Evolutionary conservation across 2,797 vertebrate genomes (phyloP).

Genomic region (Merluccius polli): DNA sequence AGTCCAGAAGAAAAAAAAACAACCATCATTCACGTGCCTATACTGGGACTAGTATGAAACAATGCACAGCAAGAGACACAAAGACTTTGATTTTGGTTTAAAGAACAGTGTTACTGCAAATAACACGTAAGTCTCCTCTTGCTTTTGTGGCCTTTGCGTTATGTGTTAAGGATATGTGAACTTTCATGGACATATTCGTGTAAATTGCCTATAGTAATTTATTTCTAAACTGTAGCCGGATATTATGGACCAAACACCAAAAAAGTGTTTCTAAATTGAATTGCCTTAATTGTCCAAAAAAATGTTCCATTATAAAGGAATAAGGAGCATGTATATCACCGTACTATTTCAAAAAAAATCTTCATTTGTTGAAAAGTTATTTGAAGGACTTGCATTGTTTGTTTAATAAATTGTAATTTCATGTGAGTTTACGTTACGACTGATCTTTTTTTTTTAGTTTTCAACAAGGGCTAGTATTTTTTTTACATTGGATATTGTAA

Average conservation of each 20-base stretch:
- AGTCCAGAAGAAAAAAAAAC: slow-evolving; percentile 47
- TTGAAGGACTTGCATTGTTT: slow-evolving; percentile 94
- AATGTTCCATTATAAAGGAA: slow-evolving; percentile 82
- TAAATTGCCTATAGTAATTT: slow-evolving; percentile 99
- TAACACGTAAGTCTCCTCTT: slow-evolving; percentile 94
- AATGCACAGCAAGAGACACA: slow-evolving; percentile 69
- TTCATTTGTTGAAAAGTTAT: slow-evolving; percentile 87
- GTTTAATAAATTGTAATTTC: slow-evolving; percentile 99
- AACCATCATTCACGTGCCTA: slow-evolving; percentile 43
- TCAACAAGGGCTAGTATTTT: slow-evolving; percentile 35
- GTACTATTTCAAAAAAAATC: slow-evolving; percentile 84
- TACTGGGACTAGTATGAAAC: slow-evolving; percentile 69
- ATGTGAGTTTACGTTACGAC: slow-evolving; percentile 84
- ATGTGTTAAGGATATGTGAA: slow-evolving; percentile 69
- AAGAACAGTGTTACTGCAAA: slow-evolving; percentile 94
- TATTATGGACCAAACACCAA: slow-evolving; percentile 94
- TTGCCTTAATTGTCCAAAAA: slow-evolving; percentile 78
- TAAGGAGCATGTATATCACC: slow-evolving; percentile 93
- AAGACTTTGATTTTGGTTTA: slow-evolving; percentile 81
- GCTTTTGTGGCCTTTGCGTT: slow-evolving; percentile 74
- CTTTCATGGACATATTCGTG: slow-evolving; percentile 88
- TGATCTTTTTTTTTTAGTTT: slow-evolving; percentile 81
- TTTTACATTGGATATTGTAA: slow-evolving; percentile 20
- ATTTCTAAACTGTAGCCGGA: slow-evolving; percentile 96
- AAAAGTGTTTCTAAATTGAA: slow-evolving; percentile 89